Evolutionary conservation across 2,797 vertebrate species (phyloP), one percentile per base, ranked within the genome.

Genomic region (Apogon hyalosoma): DNA sequence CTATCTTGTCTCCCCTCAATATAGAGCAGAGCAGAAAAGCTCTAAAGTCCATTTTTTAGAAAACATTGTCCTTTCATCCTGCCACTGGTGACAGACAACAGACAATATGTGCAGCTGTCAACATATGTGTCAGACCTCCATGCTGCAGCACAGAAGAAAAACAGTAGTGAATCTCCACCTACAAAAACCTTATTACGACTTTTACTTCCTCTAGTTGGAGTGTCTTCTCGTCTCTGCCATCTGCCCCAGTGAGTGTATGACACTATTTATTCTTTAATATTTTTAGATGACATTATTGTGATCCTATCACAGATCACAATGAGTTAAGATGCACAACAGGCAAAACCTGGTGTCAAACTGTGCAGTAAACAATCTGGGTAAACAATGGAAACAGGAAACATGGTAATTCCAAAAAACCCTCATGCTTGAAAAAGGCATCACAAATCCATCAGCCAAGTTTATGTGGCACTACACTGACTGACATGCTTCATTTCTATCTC

Each of bases 1-100:
- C 41, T 49, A 31, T 61, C 65, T 11, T 59, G 7, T 62, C 8
- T 56, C 6, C n/a, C 67, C 72, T 64, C 62, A 48, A 63, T 63
- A 19, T 50, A 66, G 40, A n/a, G 38, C 45, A 59, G 73, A 70
- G 67, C 15, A 58, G 58, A 72, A 46, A 57, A 28, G 21, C 62
- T 63, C 53, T 28, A 5, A 58, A 77, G 80, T 77, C 65, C 38
- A 52, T 80, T 65, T 65, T 75, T 57, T 33, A 46, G 56, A 33
- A 77, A 83, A 63, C 16, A n/a, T 13, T 19, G 61, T 28, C 61
- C 75, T 69, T 62, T 70, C 59, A 48, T 62, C 40, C 60, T 66
- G 47, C 11, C 60, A 39, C 45, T 10, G 31, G 61, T 61, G 53
- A 58, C 33, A 60, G 61, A 16, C 58, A 38, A 31, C 2, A 1